Percentiles rank a stretch among this genome's conserved stretches.
These are phyloP conservation scores for Marisa cornuarietis DNA, from an alignment of 1,140 invertebrate species.

Conservation along the genomic window DNA sequence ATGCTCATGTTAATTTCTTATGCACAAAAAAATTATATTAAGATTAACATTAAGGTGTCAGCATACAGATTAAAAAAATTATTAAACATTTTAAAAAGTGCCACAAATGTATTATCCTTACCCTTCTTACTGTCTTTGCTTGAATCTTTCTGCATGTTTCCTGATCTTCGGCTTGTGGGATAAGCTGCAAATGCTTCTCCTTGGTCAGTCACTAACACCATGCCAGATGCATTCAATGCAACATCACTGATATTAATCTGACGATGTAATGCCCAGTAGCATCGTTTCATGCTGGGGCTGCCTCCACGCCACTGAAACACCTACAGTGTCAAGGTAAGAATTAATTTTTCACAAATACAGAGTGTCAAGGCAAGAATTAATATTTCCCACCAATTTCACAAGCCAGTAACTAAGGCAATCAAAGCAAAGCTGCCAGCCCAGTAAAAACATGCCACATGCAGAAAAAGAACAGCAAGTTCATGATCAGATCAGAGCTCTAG, in stretches of 20 bases:
- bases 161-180: slow-evolving; percentile 36
- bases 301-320: slow-evolving; percentile 74
- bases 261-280: slow-evolving; percentile 72
- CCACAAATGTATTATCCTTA: slow-evolving; percentile 7
- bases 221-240: slow-evolving; percentile 68
- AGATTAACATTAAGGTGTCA: no score
- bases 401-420: neutral
- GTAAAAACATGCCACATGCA: neutral
- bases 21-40: no score
- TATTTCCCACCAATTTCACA: neutral
- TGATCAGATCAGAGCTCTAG: neutral
- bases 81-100: neutral
- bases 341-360: neutral
- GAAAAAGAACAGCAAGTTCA: no score
- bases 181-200: slow-evolving; percentile 76
- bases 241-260: slow-evolving; percentile 71
- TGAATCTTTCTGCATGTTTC: slow-evolving; percentile 27
- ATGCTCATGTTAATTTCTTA: no score
- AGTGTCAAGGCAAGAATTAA: slow-evolving; percentile 4
- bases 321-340: slow-evolving; percentile 33
- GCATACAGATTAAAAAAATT: no score
- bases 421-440: neutral
- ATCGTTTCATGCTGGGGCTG: slow-evolving; percentile 71
- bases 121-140: slow-evolving; percentile 25
- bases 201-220: slow-evolving; percentile 74